Evolutionary conservation across 2,113 vertebrate species (phyloP), one percentile per base, ranked within the genome.

Genomic region (Siniperca chuatsi): DNA sequence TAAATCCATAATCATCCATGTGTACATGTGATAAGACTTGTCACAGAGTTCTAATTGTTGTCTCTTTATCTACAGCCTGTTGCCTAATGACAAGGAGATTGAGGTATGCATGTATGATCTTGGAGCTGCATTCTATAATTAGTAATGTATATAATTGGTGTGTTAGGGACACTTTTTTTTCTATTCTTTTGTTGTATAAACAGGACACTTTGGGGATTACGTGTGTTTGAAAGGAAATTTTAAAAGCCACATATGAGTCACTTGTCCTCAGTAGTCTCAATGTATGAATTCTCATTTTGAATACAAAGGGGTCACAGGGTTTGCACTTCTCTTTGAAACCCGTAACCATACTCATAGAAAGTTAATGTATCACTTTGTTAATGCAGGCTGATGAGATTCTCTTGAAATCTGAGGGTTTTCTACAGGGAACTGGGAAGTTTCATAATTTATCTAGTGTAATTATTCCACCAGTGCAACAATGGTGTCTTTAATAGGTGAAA

Each of bases 1-100:
- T 33, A 10, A 8, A 37, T 74, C 42, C 13, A 12, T 11, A 11
- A 6, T n/a, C 6, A 40, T 61, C 1, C 1, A 1, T 75, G 0
- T 81, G 10, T 58, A 7, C 8, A 65, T 65, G 8, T 7, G 15
- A 23, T 48, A 25, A 48, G 20, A 57, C 3, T 52, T 55, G 42
- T 78, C 6, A 29, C 62, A 10, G 11, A 44, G 6, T 72, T 29
- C 4, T 81, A 54, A 68, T 70, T 50, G 33, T 48, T 71, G 4
- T 81, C 12, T 84, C 80, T 91, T 86, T 75, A 52, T 66, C 89
- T 84, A 18, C 93, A 99, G 97, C 79, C 84, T 92, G 11, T 97
- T 96, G 1, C 92, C 96, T 2, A 98, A 37, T 78, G 98, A 99
- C 76, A 98, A 98, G 78, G 97, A 99, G 81, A 96, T 99, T 1